Conservation (phyloP, 2,113 vertebrate genomes). For the Dasyornis broadbenti region DNA sequence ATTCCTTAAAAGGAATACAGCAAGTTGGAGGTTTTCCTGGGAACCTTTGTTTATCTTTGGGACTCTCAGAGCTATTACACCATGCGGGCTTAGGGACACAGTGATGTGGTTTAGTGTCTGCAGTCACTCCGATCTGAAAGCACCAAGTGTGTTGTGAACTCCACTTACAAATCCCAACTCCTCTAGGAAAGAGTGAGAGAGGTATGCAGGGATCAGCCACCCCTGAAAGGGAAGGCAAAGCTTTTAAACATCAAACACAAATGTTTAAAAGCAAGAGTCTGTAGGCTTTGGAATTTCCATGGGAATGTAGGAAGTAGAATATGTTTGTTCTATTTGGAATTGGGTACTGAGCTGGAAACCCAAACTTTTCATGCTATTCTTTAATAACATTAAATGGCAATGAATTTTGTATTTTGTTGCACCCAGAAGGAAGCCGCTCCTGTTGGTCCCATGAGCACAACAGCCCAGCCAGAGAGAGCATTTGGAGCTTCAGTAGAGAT, state of each 20-base stretch:
- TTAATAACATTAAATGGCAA: background rate
- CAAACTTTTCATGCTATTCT: background rate
- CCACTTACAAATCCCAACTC: rapidly evolving
- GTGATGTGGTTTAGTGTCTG: background rate
- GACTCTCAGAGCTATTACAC: background rate
- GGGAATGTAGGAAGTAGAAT: background rate
- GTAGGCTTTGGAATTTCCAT: background rate
- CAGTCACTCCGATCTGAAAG: background rate
- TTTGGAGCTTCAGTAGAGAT: background rate
- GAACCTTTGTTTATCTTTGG: background rate
- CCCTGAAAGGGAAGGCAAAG: background rate
- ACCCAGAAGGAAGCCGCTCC: background rate
- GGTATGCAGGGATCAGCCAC: background rate
- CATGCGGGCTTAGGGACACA: background rate
- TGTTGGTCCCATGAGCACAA: background rate
- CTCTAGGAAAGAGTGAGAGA: background rate
- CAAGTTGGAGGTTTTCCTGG: background rate
- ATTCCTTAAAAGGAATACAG: background rate
- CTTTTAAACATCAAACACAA: background rate
- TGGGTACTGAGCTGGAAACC: background rate
- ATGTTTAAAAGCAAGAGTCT: background rate
- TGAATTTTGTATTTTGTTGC: background rate
- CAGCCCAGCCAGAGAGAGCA: background rate
- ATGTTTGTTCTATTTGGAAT: conserved; percentile 12
- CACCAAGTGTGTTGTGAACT: background rate